Evolutionary conservation across 1,140 invertebrate species (phyloP).

Genomic region (Leptinotarsa lineolata): DNA sequence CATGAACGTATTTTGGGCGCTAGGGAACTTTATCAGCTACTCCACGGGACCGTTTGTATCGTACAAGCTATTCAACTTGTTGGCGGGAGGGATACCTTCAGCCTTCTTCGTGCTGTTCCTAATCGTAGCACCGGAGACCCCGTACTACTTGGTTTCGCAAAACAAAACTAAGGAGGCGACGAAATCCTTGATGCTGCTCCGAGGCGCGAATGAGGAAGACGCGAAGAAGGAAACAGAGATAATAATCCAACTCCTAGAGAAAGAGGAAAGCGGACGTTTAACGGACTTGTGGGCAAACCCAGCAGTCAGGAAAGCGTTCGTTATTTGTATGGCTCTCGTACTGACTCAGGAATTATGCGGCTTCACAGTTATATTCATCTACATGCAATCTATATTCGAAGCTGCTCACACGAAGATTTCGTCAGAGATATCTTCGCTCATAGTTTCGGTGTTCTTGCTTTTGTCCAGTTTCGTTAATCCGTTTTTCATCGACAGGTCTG

Average conservation of each 20-base stretch:
- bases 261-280: conserved; percentile 8
- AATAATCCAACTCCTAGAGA: conserved; percentile 18
- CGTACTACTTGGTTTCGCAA: conserved; percentile 68
- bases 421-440: conserved; percentile 26
- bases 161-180: conserved; percentile 62
- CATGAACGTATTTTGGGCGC: conserved; percentile 36
- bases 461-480: conserved; percentile 32
- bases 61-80: conserved; percentile 61
- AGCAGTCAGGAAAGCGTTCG: conserved; percentile 13
- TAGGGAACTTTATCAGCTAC: conserved; percentile 56
- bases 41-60: conserved; percentile 62
- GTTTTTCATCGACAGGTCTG: conserved; percentile 70
- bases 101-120: conserved; percentile 60
- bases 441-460: conserved; percentile 30
- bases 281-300: not conserved
- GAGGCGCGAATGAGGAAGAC: not conserved
- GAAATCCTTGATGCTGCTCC: not conserved
- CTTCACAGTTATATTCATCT: conserved; percentile 81
- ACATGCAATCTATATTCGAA: conserved; percentile 71
- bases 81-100: conserved; percentile 57
- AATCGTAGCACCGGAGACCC: conserved; percentile 69
- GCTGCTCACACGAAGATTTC: conserved; percentile 63
- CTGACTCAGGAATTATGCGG: conserved; percentile 79
- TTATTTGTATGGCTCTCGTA: conserved; percentile 65
- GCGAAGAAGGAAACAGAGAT: conserved; percentile 9